Evolutionary conservation across 2,888 invertebrate genomes (phyloP), one percentile per base, ranked within the genome.

Genomic region (Agrochola litura): DNA sequence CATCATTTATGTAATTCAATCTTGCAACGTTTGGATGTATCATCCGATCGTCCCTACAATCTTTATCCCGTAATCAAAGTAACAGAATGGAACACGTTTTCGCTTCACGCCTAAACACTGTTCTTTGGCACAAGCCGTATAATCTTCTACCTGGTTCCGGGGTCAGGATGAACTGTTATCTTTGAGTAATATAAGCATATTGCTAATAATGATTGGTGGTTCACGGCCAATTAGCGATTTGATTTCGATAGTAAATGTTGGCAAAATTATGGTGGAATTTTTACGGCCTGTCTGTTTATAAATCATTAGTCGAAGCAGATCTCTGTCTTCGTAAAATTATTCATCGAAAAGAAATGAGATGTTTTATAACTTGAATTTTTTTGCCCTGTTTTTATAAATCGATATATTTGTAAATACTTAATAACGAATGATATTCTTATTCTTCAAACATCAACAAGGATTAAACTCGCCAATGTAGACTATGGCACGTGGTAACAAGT

Each of bases 61-160:
- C 75, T 86, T 12, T 41, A 43, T 73, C 54, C 78, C 54, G 64
- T 83, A 80, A 83, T 80, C 80, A 86, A 83, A 73, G 63, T 75
- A 58, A 68, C 69, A 79, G 79, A 81, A 76, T 63, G 73, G 75
- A 83, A 86, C 86, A 78, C 64, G 88, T 83, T 83, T 79, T 83
- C 73, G 76, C 75, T 79, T 76, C 81, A 76, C 77, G 74, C 73
- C 77, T 83, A 81, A 86, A 78, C 79, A 88, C 86, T 72, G 85
- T 87, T 76, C 79, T 86, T 76, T 63, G 72, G 82, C 58, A 66
- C 49, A 56, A 37, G 73, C 71, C n/a, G 69, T 83, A 64, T 80
- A 85, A 87, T 87, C 76, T 82, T 46, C 41, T 61, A 52, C 64
- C 9, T 72, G 61, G 74, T 87, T 85, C 88, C 86, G 86, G 80